A percentile compares a stretch with the other conserved stretches of the same genome.
Evolutionary conservation across 2,888 invertebrate genomes (phyloP).

Genomic region (Diloba caeruleocephala): DNA sequence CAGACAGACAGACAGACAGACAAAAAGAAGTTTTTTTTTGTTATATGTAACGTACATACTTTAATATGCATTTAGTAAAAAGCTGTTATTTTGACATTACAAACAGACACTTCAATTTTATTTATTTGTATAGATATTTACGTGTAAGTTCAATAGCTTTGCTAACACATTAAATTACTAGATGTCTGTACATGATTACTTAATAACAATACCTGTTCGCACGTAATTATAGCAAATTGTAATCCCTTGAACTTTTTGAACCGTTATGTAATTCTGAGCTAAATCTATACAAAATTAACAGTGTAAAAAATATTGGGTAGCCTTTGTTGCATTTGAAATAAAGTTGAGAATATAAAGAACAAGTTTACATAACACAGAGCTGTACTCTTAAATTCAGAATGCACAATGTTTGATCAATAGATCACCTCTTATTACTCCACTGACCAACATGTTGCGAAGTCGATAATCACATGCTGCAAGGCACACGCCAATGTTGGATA

Average conservation of each 20-base stretch:
- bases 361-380: slow-evolving; percentile 14
- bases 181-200: slow-evolving; percentile 22
- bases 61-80: too few relatives aligned
- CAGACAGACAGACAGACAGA: too few relatives aligned
- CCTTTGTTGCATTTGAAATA: slow-evolving; percentile 14
- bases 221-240: slow-evolving; percentile 39
- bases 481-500: slow-evolving; percentile 31
- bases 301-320: slow-evolving; percentile 1
- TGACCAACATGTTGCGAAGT: slow-evolving; percentile 70
- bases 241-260: slow-evolving; percentile 41
- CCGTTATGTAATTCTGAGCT: slow-evolving; percentile 8
- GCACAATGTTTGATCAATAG: slow-evolving; percentile 63
- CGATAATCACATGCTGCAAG: slow-evolving; percentile 67
- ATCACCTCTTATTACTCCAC: slow-evolving; percentile 63
- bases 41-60: too few relatives aligned
- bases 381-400: slow-evolving; percentile 34
- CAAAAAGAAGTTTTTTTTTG: too few relatives aligned
- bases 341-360: slow-evolving; percentile 15
- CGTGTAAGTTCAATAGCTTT: background rate
- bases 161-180: slow-evolving; percentile 15
- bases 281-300: slow-evolving; percentile 24
- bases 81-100: too few relatives aligned
- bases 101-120: too few relatives aligned
- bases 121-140: too few relatives aligned
- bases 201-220: slow-evolving; percentile 42